Evolutionary conservation across 1,140 invertebrate species (phyloP).

Genomic region (Drosophila paulistorum): DNA sequence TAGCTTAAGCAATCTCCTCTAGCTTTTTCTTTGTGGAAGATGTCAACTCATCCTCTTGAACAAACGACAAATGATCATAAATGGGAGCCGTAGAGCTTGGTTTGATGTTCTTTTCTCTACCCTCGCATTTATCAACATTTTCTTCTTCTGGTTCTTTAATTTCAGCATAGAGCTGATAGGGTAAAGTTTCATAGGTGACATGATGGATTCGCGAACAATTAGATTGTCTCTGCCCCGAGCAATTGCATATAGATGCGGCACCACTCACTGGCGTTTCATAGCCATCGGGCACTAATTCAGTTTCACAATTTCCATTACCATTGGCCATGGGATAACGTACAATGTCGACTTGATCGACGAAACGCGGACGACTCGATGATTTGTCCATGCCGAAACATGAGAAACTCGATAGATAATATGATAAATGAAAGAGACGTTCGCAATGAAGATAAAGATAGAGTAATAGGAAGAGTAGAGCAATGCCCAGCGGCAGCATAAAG

Average conservation of each 20-base stretch:
- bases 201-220: conserved; percentile 61
- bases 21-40: conserved; percentile 27
- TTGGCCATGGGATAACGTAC: conserved; percentile 69
- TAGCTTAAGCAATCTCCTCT: conserved; percentile 15
- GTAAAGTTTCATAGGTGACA: conserved; percentile 70
- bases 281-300: conserved; percentile 51
- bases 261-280: conserved; percentile 76
- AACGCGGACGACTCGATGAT: conserved; percentile 25
- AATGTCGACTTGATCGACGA: conserved; percentile 75
- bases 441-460: conserved; percentile 78
- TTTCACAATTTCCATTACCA: conserved; percentile 38
- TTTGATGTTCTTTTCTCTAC: not conserved
- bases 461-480: conserved; percentile 69
- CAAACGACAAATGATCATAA: conserved; percentile 64
- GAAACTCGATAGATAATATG: conserved; percentile 60
- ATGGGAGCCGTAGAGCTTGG: conserved; percentile 47
- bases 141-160: conserved; percentile 57
- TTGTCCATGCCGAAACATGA: conserved; percentile 59
- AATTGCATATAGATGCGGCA: conserved; percentile 68
- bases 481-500: conserved; percentile 75
- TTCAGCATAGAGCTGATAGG: conserved; percentile 72
- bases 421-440: conserved; percentile 75
- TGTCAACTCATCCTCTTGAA: conserved; percentile 22
- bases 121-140: not conserved
- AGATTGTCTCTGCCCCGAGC: conserved; percentile 47